phyloP scores from a whole-genome alignment of 2,888 invertebrate genomes.

The Tiphia femorata region DNA sequence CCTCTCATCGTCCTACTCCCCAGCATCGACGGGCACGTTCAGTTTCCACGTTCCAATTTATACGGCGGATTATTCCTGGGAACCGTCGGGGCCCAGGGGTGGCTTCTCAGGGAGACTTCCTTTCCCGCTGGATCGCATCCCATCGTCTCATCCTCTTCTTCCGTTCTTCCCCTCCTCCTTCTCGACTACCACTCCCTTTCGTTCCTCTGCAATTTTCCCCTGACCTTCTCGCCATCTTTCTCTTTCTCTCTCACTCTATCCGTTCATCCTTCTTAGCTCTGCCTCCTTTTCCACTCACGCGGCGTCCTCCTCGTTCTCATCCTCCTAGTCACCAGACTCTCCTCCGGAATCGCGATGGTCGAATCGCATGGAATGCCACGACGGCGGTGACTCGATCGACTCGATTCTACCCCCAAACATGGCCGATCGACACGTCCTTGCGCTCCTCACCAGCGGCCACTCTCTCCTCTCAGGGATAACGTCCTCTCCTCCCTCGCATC shows the following conservation, averaged over 20 bases:
- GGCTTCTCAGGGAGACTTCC: slow-evolving; percentile 17
- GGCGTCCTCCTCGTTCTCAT: not conserved
- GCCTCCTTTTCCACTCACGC: too few species aligned
- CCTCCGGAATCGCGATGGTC: slow-evolving; percentile 24
- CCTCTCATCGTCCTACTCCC: slow-evolving; percentile 13
- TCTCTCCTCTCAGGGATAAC: not conserved
- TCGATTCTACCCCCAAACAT: slow-evolving; percentile 25
- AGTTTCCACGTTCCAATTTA: slow-evolving; percentile 60
- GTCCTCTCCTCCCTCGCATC: slow-evolving; percentile 5
- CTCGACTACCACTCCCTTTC: not conserved
- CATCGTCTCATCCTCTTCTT: slow-evolving; percentile 1
- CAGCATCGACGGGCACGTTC: slow-evolving; percentile 36
- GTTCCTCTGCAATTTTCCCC: not conserved
- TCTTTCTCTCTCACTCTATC: not conserved
- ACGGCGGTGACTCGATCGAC: slow-evolving; percentile 20
- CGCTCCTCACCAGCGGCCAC: not conserved
- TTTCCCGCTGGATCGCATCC: not conserved
- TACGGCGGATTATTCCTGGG: slow-evolving; percentile 63
- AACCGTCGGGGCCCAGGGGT: slow-evolving; percentile 32
- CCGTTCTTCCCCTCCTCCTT: not conserved
- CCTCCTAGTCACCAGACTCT: not conserved
- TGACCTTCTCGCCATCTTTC: not conserved
- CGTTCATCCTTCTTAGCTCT: not conserved
- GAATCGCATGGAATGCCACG: slow-evolving; percentile 11
- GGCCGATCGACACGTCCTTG: slow-evolving; percentile 27